phyloP scores from a whole-genome alignment of 2,888 invertebrate species.

The Rhagium mordax region DNA sequence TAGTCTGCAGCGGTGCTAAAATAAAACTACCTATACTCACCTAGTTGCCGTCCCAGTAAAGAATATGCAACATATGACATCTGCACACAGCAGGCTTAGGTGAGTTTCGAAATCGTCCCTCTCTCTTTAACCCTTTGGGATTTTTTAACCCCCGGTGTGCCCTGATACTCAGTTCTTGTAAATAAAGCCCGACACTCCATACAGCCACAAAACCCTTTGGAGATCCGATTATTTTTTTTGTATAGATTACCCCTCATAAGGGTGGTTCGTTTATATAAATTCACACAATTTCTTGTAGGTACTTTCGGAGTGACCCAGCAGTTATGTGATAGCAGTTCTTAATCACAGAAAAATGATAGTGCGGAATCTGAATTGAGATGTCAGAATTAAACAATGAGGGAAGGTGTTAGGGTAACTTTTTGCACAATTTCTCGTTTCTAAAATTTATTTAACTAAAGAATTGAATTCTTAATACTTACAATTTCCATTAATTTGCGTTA shows the following conservation, averaged over 20 bases:
- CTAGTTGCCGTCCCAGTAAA: constrained; percentile 43
- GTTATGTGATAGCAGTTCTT: not conserved
- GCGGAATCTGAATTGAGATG: constrained; percentile 4
- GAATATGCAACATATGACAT: constrained; percentile 57
- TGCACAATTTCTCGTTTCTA: too few relatives aligned
- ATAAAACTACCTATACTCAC: constrained; percentile 22
- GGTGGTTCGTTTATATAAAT: constrained; percentile 68
- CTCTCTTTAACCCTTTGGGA: constrained; percentile 48
- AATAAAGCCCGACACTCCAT: constrained; percentile 69
- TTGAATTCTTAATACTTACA: not conserved
- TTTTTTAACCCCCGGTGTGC: constrained; percentile 46
- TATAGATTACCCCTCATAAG: constrained; percentile 65
- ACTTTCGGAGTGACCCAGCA: constrained; percentile 44
- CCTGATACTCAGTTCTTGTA: constrained; percentile 51
- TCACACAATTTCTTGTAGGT: constrained; percentile 60
- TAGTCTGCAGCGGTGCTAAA: not conserved
- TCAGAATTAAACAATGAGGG: constrained; percentile 1
- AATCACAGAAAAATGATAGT: constrained; percentile 10
- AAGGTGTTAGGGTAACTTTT: too few relatives aligned
- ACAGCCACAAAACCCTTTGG: constrained; percentile 68
- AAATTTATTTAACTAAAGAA: constrained; percentile 2
- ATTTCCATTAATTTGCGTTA: not conserved
- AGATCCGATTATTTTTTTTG: constrained; percentile 70
- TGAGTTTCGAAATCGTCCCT: constrained; percentile 45
- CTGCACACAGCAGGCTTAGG: constrained; percentile 59